Evolutionary conservation across 2,888 invertebrate species (phyloP).

Genomic region (Exephanes ischioxanthus): DNA sequence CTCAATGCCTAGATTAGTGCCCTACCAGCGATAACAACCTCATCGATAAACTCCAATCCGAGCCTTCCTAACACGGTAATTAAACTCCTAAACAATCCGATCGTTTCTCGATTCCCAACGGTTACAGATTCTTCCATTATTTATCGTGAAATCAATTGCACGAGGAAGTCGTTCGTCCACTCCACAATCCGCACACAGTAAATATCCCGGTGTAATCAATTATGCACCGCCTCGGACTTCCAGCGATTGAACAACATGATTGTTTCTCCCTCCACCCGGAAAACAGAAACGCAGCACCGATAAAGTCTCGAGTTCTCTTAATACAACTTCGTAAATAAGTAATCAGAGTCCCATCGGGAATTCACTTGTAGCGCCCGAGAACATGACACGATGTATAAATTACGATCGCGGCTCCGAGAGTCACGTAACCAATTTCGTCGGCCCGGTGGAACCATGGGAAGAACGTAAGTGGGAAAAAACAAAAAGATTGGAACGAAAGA

Average conservation of each 20-base stretch:
- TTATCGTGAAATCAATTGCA: background rate
- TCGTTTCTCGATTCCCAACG: background rate
- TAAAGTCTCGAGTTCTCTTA: background rate
- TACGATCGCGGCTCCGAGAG: background rate
- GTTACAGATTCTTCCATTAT: background rate
- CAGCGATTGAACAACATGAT: background rate
- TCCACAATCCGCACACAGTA: background rate
- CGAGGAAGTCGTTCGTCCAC: background rate
- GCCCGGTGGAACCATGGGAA: background rate
- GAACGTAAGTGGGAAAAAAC: slow-evolving; percentile 11
- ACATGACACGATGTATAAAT: slow-evolving; percentile 26
- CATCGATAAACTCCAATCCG: background rate
- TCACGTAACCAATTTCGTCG: slow-evolving; percentile 34
- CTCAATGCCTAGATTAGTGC: background rate
- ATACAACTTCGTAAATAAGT: slow-evolving; percentile 19
- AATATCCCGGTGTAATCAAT: slow-evolving; percentile 7
- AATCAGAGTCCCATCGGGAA: slow-evolving; percentile 15
- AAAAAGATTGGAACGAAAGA: background rate
- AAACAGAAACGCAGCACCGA: background rate
- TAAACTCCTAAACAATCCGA: background rate
- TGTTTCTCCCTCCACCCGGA: background rate
- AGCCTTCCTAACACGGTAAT: background rate
- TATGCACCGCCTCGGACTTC: background rate
- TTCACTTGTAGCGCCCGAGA: slow-evolving; percentile 11
- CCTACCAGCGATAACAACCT: background rate